Conservation (phyloP, 2,888 invertebrate genomes). For the Amblyjoppa fuscipennis region DNA sequence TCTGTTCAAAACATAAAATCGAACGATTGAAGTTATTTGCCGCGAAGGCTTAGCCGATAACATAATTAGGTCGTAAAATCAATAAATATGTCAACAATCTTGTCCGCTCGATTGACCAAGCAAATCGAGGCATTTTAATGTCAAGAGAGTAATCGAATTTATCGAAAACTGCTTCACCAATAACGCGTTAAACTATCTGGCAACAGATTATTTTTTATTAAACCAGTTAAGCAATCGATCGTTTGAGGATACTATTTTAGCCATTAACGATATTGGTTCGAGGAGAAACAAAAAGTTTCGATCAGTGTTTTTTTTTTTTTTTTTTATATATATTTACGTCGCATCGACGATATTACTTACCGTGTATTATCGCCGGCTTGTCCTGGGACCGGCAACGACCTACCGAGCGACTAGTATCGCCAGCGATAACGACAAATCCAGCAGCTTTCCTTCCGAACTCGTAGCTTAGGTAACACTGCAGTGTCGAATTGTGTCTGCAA, state of each 20-base stretch:
- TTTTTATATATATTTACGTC: background rate
- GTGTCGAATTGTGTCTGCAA: background rate
- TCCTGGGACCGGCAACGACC: background rate
- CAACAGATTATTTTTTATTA: background rate
- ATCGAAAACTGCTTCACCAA: too few species aligned
- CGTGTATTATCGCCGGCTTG: background rate
- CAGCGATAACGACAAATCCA: background rate
- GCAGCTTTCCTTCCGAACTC: constrained; percentile 3
- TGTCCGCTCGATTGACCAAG: too few species aligned
- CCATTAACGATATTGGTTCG: background rate
- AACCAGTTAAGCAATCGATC: background rate
- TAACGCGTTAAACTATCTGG: background rate
- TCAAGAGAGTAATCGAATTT: too few species aligned
- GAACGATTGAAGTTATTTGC: too few species aligned
- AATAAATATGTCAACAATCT: too few species aligned
- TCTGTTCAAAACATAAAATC: too few species aligned
- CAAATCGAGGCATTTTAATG: too few species aligned
- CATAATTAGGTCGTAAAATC: too few species aligned
- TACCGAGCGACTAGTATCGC: background rate
- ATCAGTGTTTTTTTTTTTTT: background rate
- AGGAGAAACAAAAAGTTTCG: background rate
- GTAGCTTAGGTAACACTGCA: background rate
- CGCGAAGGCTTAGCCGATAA: too few species aligned
- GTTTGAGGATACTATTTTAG: background rate
- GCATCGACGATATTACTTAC: background rate